phyloP scores from a whole-genome alignment of 2,113 vertebrate genomes.

The Loxodonta africana region DNA sequence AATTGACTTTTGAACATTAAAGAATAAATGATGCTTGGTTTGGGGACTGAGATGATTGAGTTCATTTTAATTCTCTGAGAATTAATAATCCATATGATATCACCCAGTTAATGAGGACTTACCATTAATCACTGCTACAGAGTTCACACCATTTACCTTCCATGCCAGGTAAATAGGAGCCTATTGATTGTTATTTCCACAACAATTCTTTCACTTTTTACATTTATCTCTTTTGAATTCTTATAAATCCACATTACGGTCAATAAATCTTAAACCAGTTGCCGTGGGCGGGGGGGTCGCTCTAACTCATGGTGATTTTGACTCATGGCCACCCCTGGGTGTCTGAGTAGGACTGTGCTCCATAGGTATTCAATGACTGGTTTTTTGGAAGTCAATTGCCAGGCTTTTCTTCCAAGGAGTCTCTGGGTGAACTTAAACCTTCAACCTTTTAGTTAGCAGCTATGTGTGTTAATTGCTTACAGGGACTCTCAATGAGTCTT shows the following conservation, averaged over 20 bases:
- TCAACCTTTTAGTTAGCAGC: not conserved
- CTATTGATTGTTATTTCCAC: not conserved
- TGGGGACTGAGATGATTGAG: not conserved
- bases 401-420: not conserved
- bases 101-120: not conserved
- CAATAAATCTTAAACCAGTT: not conserved
- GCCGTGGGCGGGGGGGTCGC: not conserved
- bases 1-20: conserved; percentile 30
- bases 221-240: not conserved
- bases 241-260: not conserved
- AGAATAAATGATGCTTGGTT: conserved; percentile 46
- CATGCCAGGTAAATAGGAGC: not conserved
- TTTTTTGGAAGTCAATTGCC: not conserved
- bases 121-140: not conserved
- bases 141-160: not conserved
- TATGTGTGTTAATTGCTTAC: not conserved
- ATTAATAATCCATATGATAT: not conserved
- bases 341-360: not conserved
- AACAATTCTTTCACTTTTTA: not conserved
- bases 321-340: not conserved
- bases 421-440: not conserved
- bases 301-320: not conserved
- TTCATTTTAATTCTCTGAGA: conserved; percentile 32
- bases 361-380: no score
- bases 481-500: not conserved